phyloP scores from a whole-genome alignment of 1,140 invertebrate species.

The Sitodiplosis mosellana region DNA sequence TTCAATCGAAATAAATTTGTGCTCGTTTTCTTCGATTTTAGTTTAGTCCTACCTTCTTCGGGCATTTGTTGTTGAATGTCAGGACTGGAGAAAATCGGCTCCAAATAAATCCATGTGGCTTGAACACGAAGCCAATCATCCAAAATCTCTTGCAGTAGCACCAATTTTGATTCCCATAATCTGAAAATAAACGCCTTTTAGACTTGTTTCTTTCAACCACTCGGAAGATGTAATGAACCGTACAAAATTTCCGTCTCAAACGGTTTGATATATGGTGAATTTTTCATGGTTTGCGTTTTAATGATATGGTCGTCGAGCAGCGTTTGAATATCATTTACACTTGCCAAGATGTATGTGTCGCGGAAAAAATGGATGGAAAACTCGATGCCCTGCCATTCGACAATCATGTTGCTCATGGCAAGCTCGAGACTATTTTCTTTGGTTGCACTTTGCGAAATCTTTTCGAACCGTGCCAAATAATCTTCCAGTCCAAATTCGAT shows the following conservation, averaged over 20 bases:
- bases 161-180: conserved; percentile 60
- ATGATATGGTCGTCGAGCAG: conserved; percentile 90
- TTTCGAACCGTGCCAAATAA: conserved; percentile 79
- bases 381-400: conserved; percentile 76
- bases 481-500: conserved; percentile 84
- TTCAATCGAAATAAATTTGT: no score
- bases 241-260: conserved; percentile 66
- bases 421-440: conserved; percentile 90
- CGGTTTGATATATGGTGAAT: conserved; percentile 90
- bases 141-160: conserved; percentile 73
- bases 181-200: conserved; percentile 25
- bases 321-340: conserved; percentile 90
- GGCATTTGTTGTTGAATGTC: conserved; percentile 94
- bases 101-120: conserved; percentile 90
- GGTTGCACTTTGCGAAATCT: conserved; percentile 83
- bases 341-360: conserved; percentile 78
- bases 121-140: conserved; percentile 95
- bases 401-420: conserved; percentile 75
- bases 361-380: conserved; percentile 42
- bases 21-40: no score
- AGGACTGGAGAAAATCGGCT: conserved; percentile 93
- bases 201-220: no score
- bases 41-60: conserved; percentile 34
- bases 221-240: neutral
- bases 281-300: conserved; percentile 94